Conservation (phyloP, 35 echinoderm and acorn worm genomes). For the Patiria miniata region DNA sequence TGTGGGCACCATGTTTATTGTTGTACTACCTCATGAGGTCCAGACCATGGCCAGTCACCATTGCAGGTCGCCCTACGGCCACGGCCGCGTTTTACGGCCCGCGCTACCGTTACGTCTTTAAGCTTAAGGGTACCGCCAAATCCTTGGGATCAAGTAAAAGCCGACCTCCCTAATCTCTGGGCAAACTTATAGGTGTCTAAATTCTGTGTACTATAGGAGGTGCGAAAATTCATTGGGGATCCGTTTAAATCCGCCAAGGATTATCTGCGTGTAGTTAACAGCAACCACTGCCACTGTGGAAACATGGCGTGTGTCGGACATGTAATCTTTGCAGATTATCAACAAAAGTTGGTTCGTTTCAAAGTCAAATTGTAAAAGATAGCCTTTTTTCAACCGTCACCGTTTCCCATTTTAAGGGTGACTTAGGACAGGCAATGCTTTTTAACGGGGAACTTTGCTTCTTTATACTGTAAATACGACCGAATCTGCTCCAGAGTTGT, state of each 20-base stretch:
- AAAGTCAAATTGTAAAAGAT: too few species aligned
- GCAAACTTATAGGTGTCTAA: constrained; percentile 4
- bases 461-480: too few species aligned
- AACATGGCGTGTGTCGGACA: too few species aligned
- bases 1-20: neutral
- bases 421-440: too few species aligned
- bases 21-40: neutral
- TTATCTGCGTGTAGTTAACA: neutral
- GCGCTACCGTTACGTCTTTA: neutral
- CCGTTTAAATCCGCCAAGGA: neutral
- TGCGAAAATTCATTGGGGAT: neutral
- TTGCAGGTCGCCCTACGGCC: neutral
- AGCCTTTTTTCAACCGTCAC: too few species aligned
- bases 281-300: too few species aligned
- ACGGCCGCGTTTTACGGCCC: neutral
- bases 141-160: neutral
- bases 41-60: neutral
- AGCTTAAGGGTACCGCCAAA: too few species aligned
- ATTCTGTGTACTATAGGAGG: neutral
- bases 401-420: too few species aligned
- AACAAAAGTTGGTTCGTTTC: too few species aligned
- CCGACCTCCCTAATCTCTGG: neutral
- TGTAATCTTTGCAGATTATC: too few species aligned
- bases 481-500: too few species aligned
- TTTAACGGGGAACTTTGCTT: too few species aligned